Conservation (phyloP, 2,797 vertebrate species). For the Typhlichthys subterraneus region DNA sequence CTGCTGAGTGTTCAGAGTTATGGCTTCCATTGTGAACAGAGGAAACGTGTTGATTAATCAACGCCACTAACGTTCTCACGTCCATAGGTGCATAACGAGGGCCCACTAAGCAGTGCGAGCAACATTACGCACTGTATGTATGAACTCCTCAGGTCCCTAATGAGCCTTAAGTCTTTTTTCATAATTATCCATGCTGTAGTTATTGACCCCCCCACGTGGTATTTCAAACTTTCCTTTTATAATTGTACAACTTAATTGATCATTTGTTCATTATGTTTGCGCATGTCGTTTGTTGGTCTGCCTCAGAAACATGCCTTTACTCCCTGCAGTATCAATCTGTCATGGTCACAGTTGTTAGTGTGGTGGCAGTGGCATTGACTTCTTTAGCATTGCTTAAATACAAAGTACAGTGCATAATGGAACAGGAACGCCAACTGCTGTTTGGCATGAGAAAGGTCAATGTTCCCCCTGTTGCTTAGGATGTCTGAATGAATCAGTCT, state of each 20-base stretch:
- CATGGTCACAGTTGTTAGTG: slow-evolving; percentile 56
- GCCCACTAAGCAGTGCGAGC: slow-evolving; percentile 39
- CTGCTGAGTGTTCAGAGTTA: slow-evolving; percentile 31
- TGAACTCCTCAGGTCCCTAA: slow-evolving; percentile 83
- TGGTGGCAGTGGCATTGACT: slow-evolving; percentile 57
- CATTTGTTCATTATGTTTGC: slow-evolving; percentile 7
- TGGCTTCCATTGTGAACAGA: slow-evolving; percentile 52
- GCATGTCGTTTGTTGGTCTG: slow-evolving; percentile 35
- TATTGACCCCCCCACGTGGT: slow-evolving; percentile 14
- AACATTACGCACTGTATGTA: slow-evolving; percentile 61
- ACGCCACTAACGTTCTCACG: slow-evolving; percentile 46
- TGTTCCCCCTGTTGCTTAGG: slow-evolving; percentile 59
- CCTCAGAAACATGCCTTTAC: slow-evolving; percentile 61
- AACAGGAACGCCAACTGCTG: slow-evolving; percentile 56
- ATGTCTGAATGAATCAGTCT: slow-evolving; percentile 67
- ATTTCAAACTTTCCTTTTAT: slow-evolving; percentile 43
- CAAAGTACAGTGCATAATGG: slow-evolving; percentile 31
- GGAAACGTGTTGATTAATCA: slow-evolving; percentile 49
- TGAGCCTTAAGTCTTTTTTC: slow-evolving; percentile 80
- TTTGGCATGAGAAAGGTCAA: slow-evolving; percentile 68
- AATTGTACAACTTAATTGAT: slow-evolving; percentile 35
- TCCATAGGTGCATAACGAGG: slow-evolving; percentile 50
- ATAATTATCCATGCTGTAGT: slow-evolving; percentile 51
- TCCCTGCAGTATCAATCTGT: slow-evolving; percentile 29
- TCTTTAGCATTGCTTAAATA: slow-evolving; percentile 57